A percentile compares a stretch with the other conserved stretches of the same genome.
Conservation (phyloP, 2,113 vertebrate species). For the Tapirus terrestris region DNA sequence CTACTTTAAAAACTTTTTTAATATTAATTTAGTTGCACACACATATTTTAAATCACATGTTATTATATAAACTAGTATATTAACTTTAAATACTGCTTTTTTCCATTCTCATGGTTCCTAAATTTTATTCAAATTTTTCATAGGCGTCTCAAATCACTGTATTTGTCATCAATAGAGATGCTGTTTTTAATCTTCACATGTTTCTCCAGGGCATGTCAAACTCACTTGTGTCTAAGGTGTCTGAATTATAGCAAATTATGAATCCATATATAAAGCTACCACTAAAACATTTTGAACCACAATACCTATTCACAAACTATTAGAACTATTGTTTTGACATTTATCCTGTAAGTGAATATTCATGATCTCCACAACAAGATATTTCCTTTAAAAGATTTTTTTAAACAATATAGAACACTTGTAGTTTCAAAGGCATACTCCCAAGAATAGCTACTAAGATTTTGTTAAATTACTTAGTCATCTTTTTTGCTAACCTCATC, state of each 20-base stretch:
- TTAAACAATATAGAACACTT: slow-evolving; percentile 4
- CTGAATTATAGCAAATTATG: not conserved
- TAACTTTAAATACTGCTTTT: slow-evolving; percentile 16
- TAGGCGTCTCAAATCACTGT: not conserved
- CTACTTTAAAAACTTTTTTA: not conserved
- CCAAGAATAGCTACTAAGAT: not conserved
- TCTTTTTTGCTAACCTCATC: not conserved
- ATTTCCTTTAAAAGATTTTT: not conserved
- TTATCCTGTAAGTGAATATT: not conserved
- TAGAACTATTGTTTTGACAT: not conserved
- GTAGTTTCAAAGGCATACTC: not conserved
- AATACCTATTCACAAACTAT: not conserved
- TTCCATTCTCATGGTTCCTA: not conserved
- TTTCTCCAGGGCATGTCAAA: slow-evolving; percentile 14
- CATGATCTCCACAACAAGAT: not conserved
- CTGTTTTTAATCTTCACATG: not conserved
- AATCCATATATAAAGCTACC: not conserved
- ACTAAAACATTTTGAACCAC: not conserved
- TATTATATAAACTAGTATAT: not conserved
- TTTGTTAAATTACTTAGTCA: not conserved
- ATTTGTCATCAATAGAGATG: not conserved
- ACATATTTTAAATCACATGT: slow-evolving; percentile 26
- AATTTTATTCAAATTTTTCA: slow-evolving; percentile 39
- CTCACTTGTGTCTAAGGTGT: not conserved
- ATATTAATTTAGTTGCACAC: not conserved